Conservation (phyloP, 92 coral and sea anemone species). For the Phenganax marumi region DNA sequence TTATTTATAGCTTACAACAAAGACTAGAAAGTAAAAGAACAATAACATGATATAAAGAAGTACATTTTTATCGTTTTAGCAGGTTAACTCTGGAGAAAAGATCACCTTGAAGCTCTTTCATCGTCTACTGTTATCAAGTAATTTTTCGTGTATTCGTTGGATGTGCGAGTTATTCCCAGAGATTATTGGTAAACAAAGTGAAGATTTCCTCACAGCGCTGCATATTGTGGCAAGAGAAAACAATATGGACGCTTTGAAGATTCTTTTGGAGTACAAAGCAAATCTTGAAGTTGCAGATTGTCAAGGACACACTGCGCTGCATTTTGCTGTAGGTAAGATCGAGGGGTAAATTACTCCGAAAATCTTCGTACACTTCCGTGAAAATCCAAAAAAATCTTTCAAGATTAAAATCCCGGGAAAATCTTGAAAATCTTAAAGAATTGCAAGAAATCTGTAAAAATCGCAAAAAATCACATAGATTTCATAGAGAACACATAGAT, state of each 20-base stretch:
- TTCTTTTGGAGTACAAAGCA: slow-evolving; percentile 9
- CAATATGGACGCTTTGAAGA: slow-evolving; percentile 29
- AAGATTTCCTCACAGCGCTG: slow-evolving; percentile 13
- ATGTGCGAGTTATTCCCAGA: slow-evolving; percentile 28
- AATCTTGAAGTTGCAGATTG: slow-evolving; percentile 11
- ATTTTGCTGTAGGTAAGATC: slow-evolving; percentile 34
- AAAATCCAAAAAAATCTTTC: too few relatives aligned
- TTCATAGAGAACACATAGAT: too few relatives aligned
- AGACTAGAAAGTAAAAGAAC: too few relatives aligned
- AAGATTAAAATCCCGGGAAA: too few relatives aligned
- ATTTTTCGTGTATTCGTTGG: slow-evolving; percentile 30
- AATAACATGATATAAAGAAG: not conserved
- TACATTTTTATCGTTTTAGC: not conserved
- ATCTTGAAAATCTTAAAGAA: too few relatives aligned
- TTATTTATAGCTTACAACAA: too few relatives aligned
- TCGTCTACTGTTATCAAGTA: slow-evolving; percentile 5
- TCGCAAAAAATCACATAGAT: too few relatives aligned
- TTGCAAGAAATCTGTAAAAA: too few relatives aligned
- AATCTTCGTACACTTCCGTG: not conserved
- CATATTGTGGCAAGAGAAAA: slow-evolving; percentile 18
- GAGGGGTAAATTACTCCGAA: not conserved
- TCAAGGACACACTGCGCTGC: slow-evolving; percentile 21
- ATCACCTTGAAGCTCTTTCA: not conserved
- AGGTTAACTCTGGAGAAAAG: not conserved
- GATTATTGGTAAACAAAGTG: slow-evolving; percentile 9